phyloP scores from a whole-genome alignment of 2,888 invertebrate species.

The Spisula solida region DNA sequence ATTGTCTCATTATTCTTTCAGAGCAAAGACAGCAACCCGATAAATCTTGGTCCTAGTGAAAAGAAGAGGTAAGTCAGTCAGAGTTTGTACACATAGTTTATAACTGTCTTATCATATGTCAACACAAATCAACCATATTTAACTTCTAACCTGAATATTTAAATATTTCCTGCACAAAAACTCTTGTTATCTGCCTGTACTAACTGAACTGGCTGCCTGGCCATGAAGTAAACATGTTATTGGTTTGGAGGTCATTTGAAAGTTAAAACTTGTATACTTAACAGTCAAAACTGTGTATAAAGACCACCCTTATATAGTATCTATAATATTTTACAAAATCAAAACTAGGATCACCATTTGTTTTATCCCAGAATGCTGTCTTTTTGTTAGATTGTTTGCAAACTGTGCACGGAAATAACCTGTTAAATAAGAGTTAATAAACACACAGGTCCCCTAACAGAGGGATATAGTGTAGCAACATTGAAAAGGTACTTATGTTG shows the following conservation, averaged over 20 bases:
- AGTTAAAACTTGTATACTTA: neutral
- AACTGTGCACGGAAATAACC: no score
- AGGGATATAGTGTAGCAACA: no score
- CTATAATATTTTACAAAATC: no score
- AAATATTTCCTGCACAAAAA: neutral
- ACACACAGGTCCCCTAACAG: no score
- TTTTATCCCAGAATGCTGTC: no score
- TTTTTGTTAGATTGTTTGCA: no score
- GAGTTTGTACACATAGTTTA: neutral
- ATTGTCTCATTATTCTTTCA: constrained; percentile 69
- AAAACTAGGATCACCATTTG: no score
- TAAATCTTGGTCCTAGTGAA: constrained; percentile 88
- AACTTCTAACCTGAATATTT: neutral
- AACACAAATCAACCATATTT: neutral
- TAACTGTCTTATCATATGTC: neutral
- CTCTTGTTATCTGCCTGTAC: neutral
- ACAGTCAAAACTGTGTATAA: no score
- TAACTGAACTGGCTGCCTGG: neutral
- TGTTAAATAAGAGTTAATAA: no score
- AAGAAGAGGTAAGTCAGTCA: constrained; percentile 78
- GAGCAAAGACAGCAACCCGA: constrained; percentile 85
- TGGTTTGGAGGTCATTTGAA: neutral
- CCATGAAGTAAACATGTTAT: neutral
- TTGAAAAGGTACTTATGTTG: no score
- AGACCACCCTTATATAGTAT: no score